phyloP scores from a whole-genome alignment of 2,888 invertebrate genomes.

The Lydus trimaculatus region DNA sequence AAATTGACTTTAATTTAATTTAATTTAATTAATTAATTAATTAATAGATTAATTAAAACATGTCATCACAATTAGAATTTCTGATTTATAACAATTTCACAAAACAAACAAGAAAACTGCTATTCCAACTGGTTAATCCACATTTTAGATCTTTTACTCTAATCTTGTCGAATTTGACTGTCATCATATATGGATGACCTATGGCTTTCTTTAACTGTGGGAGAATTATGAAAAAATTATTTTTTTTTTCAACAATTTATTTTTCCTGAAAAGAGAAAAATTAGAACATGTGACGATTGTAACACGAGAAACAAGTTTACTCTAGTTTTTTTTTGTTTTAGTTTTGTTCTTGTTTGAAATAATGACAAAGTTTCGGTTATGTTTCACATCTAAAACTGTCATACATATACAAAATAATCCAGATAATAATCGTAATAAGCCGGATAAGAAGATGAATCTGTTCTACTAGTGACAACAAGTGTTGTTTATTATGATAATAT shows the following conservation, averaged over 20 bases:
- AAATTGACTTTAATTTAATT: constrained; percentile 12
- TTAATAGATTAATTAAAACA: too few species aligned
- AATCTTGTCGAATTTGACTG: constrained; percentile 45
- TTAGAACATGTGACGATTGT: constrained; percentile 39
- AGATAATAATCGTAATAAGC: not conserved
- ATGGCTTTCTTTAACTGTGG: constrained; percentile 49
- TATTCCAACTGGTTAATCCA: not conserved
- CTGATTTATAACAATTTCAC: too few species aligned
- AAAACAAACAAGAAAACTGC: not conserved
- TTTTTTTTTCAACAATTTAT: constrained; percentile 26
- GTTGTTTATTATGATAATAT: not conserved
- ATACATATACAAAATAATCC: not conserved
- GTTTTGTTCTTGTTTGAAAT: constrained; percentile 12
- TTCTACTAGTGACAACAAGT: not conserved
- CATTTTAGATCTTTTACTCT: constrained; percentile 24
- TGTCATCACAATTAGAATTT: constrained; percentile 13
- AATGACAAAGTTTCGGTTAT: constrained; percentile 24
- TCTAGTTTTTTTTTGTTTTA: constrained; percentile 25
- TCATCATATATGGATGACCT: constrained; percentile 43
- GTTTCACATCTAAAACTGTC: constrained; percentile 8
- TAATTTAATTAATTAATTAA: constrained; percentile 7
- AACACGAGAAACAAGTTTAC: constrained; percentile 40
- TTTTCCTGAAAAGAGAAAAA: constrained; percentile 2
- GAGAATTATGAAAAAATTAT: constrained; percentile 41
- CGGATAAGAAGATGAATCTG: not conserved